Base-by-base conservation (phyloP, 1,140 invertebrate genomes). In the Bicyclus anynana region DNA sequence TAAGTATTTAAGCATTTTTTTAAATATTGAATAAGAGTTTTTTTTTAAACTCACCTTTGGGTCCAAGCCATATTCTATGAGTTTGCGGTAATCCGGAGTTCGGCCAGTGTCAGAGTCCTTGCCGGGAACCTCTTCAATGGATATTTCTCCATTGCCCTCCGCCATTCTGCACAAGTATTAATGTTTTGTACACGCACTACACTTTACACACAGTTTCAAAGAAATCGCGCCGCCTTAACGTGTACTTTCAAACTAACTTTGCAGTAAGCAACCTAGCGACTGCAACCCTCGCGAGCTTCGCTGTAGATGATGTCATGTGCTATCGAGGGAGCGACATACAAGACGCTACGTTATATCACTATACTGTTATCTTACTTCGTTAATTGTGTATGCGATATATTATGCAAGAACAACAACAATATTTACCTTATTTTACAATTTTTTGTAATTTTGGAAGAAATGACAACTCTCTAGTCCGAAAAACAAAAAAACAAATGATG, bases 41-140 rank as follows among this genome's bases (percentile, higher is more conserved):
- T n/a, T n/a, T n/a, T 40, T 17, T 14, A 23, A 59, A 59, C 72
- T 76, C 69, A 96, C 94, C 92, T 96, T 97, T 84, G 94, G 94
- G 90, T 97, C 95, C 83, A 98, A 93, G 83, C 97, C 97, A 93
- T 97, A 97, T 77, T 97, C 95, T 78, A 97, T 92, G 62, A 98
- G 90, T 91, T 96, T 96, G 82, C 91, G 91, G 90, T 94, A 96
- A 90, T 97, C 95, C 91, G 95, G 94, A 78, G 95, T 95, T 87
- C 93, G 91, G 89, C 94, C 93, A 89, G 91, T 91, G 80, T 93
- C 92, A 79, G 92, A 92, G 79, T 94, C 93, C 80, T 93, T 92
- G 90, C 92, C 92, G 90, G 92, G 91, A 87, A 91, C 89, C 89
- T 95, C 94, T 91, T 95, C 94, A 90, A 93, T 90, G 90, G 93